Evolutionary conservation across 35 echinoderm and acorn worm genomes (phyloP).

Genomic region (Ophioderma brevispina): DNA sequence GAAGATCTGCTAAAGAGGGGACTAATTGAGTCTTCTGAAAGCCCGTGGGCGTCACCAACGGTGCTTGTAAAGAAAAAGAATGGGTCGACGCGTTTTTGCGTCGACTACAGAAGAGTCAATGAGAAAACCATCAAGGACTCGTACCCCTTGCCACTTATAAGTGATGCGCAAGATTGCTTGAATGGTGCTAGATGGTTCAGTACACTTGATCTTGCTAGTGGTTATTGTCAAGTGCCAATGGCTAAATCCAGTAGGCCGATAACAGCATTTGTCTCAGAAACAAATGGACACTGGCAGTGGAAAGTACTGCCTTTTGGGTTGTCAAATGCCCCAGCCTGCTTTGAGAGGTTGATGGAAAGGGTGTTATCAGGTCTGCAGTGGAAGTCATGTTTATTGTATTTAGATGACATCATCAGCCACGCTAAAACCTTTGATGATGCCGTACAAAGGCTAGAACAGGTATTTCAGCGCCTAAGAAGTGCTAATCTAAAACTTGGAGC

Average conservation of each 20-base stretch:
- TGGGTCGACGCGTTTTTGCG: conserved; percentile 62
- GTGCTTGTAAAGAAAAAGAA: conserved; percentile 83
- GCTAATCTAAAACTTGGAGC: conserved; percentile 38
- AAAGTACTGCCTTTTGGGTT: conserved; percentile 64
- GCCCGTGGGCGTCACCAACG: conserved; percentile 53
- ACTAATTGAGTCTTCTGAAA: conserved; percentile 56
- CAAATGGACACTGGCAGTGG: conserved; percentile 58
- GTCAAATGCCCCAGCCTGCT: too few species aligned
- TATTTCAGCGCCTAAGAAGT: not conserved
- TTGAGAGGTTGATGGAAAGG: too few species aligned
- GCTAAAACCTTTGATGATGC: conserved; percentile 16
- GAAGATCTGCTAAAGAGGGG: conserved; percentile 44
- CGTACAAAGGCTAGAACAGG: conserved; percentile 25
- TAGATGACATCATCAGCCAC: conserved; percentile 69
- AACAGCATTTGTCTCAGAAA: conserved; percentile 61
- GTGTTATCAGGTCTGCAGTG: too few species aligned
- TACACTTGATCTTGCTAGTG: conserved; percentile 68
- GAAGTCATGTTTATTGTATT: too few species aligned
- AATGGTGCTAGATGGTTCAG: conserved; percentile 64
- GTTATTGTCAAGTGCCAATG: conserved; percentile 81
- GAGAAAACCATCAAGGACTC: conserved; percentile 61
- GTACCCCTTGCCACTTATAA: conserved; percentile 61
- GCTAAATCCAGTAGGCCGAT: conserved; percentile 45
- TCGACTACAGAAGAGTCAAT: conserved; percentile 74
- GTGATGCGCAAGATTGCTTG: conserved; percentile 57